Conservation (phyloP, 1,140 invertebrate species). For the Batillaria attramentaria region DNA sequence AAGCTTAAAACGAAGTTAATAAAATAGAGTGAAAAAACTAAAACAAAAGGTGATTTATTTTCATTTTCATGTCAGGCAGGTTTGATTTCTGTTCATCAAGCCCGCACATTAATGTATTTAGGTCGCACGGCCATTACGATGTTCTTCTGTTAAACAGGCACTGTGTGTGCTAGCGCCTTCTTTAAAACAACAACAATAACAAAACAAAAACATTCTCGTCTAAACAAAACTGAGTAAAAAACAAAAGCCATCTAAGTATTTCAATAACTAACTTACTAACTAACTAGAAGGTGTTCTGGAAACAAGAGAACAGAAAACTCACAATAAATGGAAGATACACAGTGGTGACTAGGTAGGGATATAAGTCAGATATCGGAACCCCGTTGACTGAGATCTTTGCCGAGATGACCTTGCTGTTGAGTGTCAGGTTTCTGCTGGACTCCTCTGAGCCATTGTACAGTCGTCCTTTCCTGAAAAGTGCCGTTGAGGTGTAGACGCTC, state of each 20-base stretch:
- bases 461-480: conserved; percentile 11
- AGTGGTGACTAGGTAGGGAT: conserved; percentile 39
- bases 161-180: background rate
- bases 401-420: conserved; percentile 57
- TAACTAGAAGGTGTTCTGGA: too few species aligned
- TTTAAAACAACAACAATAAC: too few species aligned
- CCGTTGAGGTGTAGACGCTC: conserved; percentile 32
- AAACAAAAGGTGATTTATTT: too few species aligned
- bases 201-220: background rate
- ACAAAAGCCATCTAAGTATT: background rate
- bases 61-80: too few species aligned
- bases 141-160: too few species aligned
- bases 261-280: background rate
- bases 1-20: too few species aligned
- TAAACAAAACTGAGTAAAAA: background rate
- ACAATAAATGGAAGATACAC: conserved; percentile 47
- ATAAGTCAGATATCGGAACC: conserved; percentile 34
- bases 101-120: too few species aligned
- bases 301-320: conserved; percentile 6
- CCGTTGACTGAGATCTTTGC: conserved; percentile 45
- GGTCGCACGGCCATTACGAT: too few species aligned
- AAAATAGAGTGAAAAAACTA: too few species aligned
- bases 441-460: background rate
- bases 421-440: background rate
- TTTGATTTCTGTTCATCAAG: too few species aligned